Evolutionary conservation across 2,888 invertebrate genomes (phyloP).

Genomic region (Ecliptopera silaceata): DNA sequence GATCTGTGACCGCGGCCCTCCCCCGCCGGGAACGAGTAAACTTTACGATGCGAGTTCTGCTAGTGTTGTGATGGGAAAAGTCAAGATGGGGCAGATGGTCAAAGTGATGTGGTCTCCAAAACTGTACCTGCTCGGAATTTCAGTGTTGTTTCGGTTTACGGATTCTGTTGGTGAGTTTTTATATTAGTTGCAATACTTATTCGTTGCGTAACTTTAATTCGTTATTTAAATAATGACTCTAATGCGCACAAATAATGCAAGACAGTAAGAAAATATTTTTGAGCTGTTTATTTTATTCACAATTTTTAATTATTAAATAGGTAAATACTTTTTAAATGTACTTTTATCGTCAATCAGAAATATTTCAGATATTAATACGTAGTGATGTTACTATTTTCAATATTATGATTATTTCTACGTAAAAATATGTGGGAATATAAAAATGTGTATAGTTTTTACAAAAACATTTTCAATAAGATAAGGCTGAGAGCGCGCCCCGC

Average conservation of each 20-base stretch:
- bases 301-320: no score
- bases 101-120: constrained; percentile 61
- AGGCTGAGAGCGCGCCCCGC: neutral
- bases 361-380: no score
- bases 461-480: neutral
- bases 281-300: no score
- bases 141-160: constrained; percentile 73
- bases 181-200: neutral
- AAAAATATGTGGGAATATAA: neutral
- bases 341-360: no score
- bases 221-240: no score
- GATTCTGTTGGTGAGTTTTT: constrained; percentile 72
- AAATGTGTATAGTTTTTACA: neutral
- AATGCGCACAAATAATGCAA: no score
- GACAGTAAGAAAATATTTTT: no score
- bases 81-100: constrained; percentile 41
- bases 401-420: no score
- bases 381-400: no score
- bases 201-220: no score
- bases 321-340: no score
- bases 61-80: constrained; percentile 21
- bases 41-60: constrained; percentile 32
- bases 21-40: neutral
- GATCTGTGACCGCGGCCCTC: constrained; percentile 11
- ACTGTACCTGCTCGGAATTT: constrained; percentile 68